phyloP scores from a whole-genome alignment of 2,113 vertebrate genomes.

The Percopsis transmontana region DNA sequence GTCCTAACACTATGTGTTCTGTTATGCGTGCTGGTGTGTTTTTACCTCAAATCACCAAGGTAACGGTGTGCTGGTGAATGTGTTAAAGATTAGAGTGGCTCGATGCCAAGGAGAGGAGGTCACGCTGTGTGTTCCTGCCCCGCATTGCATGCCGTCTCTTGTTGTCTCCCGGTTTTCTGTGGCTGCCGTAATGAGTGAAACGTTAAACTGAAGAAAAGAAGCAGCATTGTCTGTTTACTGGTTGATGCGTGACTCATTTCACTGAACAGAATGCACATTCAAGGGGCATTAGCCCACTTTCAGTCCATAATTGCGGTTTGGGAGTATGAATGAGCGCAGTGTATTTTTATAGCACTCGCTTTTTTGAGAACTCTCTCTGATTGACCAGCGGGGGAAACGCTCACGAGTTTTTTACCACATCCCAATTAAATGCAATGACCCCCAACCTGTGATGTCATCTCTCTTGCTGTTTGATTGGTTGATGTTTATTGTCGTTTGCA shows the following conservation, averaged over 20 bases:
- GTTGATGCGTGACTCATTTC: background rate
- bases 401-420: background rate
- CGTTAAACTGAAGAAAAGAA: background rate
- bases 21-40: background rate
- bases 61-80: conserved; percentile 17
- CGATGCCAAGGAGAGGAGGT: conserved; percentile 18
- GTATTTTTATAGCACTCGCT: too few species aligned
- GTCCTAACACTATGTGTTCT: background rate
- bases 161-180: background rate
- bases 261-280: background rate
- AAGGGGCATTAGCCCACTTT: background rate
- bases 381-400: too few species aligned
- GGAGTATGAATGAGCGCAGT: too few species aligned
- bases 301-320: background rate
- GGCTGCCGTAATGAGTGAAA: background rate
- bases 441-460: background rate
- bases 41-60: conserved; percentile 1
- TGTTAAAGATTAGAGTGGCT: conserved; percentile 36
- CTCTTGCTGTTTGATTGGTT: conserved; percentile 13
- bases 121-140: conserved; percentile 2
- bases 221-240: background rate
- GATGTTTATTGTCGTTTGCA: conserved; percentile 54
- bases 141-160: background rate
- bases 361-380: too few species aligned
- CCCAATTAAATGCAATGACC: background rate